phyloP scores from a whole-genome alignment of 2,888 invertebrate species.

The Cylloceria caligata region DNA sequence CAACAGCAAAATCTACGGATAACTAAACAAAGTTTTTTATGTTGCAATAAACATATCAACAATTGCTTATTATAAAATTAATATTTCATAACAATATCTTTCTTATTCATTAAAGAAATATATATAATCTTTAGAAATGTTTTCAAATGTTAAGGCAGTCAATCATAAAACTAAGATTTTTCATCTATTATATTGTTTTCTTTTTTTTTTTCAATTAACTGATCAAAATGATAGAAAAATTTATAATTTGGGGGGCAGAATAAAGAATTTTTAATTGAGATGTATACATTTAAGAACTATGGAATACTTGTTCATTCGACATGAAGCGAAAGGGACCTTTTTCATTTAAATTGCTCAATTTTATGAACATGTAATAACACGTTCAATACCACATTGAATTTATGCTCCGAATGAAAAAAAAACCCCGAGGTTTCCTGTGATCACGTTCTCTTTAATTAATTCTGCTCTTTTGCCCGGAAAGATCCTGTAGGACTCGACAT shows the following conservation, averaged over 20 bases:
- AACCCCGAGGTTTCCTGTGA: slow-evolving; percentile 36
- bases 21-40: not conserved
- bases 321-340: not conserved
- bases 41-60: not conserved
- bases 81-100: not conserved
- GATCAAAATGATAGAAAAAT: too few species aligned
- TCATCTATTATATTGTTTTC: too few species aligned
- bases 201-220: too few species aligned
- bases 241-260: too few species aligned
- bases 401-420: not conserved
- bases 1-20: not conserved
- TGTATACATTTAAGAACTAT: not conserved
- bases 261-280: not conserved
- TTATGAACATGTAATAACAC: not conserved
- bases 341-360: not conserved
- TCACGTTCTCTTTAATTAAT: slow-evolving; percentile 63
- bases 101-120: not conserved
- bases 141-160: too few species aligned
- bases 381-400: not conserved
- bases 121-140: too few species aligned
- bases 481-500: slow-evolving; percentile 42
- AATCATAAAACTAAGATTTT: too few species aligned
- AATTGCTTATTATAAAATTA: slow-evolving; percentile 2
- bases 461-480: slow-evolving; percentile 46
- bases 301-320: not conserved